These are phyloP conservation scores for Trichoplusia ni DNA, from an alignment of 1,140 invertebrate species.

Conservation along the genomic window DNA sequence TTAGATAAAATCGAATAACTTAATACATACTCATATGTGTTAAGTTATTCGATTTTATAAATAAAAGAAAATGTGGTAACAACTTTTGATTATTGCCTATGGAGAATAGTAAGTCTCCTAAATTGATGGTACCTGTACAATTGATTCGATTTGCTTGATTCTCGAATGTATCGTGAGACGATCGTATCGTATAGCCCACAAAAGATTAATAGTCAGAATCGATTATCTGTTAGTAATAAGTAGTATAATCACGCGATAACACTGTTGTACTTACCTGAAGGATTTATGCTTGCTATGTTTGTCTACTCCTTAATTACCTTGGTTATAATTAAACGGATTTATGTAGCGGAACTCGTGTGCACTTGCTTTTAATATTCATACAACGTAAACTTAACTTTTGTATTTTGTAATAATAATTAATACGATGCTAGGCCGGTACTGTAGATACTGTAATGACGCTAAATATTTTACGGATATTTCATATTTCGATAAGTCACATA, in stretches of 20 bases:
- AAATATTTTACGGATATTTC: no score
- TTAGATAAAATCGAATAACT: no score
- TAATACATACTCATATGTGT: no score
- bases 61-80: no score
- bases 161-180: slow-evolving; percentile 28
- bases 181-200: neutral
- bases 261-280: neutral
- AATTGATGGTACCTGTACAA: no score
- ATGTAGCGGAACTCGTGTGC: slow-evolving; percentile 10
- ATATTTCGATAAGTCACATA: no score
- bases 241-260: slow-evolving; percentile 9
- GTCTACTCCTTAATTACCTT: slow-evolving; percentile 7
- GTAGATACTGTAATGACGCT: no score
- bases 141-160: slow-evolving; percentile 34
- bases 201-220: neutral
- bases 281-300: neutral
- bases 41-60: no score
- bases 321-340: slow-evolving; percentile 14
- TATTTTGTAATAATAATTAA: neutral
- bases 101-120: no score
- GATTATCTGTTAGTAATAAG: neutral
- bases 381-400: slow-evolving; percentile 14
- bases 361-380: slow-evolving; percentile 13
- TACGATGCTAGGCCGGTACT: neutral
- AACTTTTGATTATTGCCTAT: no score